Evolutionary conservation across 2,888 invertebrate genomes (phyloP).

Genomic region (Dynastes maya): DNA sequence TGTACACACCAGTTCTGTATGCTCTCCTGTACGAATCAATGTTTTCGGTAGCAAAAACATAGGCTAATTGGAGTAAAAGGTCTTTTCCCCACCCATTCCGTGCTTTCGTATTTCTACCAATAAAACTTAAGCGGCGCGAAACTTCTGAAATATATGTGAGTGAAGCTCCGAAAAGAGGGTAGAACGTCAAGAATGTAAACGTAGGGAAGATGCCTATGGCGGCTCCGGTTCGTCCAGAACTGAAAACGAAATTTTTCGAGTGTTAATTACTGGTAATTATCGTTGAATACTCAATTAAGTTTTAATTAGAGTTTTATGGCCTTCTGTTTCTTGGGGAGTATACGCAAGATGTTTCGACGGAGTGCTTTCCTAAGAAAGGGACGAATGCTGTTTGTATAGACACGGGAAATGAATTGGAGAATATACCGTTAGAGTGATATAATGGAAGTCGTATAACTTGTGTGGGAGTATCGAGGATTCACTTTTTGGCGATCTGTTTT

Average conservation of each 20-base stretch:
- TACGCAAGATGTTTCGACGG: no score
- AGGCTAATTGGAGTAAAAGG: constrained; percentile 30
- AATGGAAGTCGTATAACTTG: no score
- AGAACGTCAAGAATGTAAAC: constrained; percentile 5
- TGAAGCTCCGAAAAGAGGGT: background rate
- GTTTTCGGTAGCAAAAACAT: constrained; percentile 30
- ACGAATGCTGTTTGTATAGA: no score
- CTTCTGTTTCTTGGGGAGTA: background rate
- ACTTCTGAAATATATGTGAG: constrained; percentile 1
- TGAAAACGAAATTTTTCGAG: constrained; percentile 36
- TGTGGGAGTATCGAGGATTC: no score
- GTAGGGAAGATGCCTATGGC: background rate
- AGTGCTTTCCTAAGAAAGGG: no score
- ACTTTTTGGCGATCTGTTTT: no score
- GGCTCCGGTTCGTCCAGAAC: background rate
- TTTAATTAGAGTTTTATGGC: constrained; percentile 37
- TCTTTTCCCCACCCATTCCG: background rate
- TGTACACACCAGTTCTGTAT: background rate
- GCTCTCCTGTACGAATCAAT: constrained; percentile 22
- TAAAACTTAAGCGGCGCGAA: background rate
- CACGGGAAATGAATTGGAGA: no score
- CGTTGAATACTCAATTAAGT: constrained; percentile 40
- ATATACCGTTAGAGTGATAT: no score
- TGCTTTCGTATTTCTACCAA: background rate
- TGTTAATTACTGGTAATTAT: constrained; percentile 46